Evolutionary conservation across 2,797 vertebrate genomes (phyloP), one percentile per base, ranked within the genome.

Genomic region (Benthosema pterotum): DNA sequence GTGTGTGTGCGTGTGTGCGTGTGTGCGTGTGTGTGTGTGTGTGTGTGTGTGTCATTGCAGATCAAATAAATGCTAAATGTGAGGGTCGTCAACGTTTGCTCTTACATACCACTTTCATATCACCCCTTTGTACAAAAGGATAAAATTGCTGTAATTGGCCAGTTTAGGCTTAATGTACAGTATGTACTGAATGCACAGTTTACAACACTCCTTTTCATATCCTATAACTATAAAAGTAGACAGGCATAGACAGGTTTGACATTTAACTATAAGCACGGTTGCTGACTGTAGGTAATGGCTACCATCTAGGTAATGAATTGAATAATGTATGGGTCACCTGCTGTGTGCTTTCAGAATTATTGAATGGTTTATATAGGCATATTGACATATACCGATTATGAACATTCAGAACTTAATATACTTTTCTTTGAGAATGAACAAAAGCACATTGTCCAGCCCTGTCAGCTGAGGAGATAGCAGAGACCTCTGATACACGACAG

Each of bases 241-340:
- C 18, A 57, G 42, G 13, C 18, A n/a, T n/a, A 57, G 46, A 22
- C n/a, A 60, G 3, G 28, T 11, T 60, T 49, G n/a, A 16, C 76
- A 75, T 83, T 84, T 77, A 61, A 59, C n/a, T 5, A 15, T 14
- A 50, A 38, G 32, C 32, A 38, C 9, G 32, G 32, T 38, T 2
- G 9, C 32, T 38, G 32, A 38, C 32, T 32, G 5, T 38, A 38
- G 32, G 32, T 38, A 38, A 38, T 38, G 32, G 32, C 32, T 25
- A 25, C 22, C 22, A 25, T 25, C 22, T 42, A 68, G 43, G 52
- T 22, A 32, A 69, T 53, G 72, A 80, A 80, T 83, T 65, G 69
- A 67, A 72, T 16, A 50, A 0, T 1, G 38, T 47, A 45, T 42
- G 56, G 73, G 57, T 71, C 17, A 71, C 16, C 56, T 46, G 17